Evolutionary conservation across 1,140 invertebrate genomes (phyloP).

Genomic region (Drusus annulatus): DNA sequence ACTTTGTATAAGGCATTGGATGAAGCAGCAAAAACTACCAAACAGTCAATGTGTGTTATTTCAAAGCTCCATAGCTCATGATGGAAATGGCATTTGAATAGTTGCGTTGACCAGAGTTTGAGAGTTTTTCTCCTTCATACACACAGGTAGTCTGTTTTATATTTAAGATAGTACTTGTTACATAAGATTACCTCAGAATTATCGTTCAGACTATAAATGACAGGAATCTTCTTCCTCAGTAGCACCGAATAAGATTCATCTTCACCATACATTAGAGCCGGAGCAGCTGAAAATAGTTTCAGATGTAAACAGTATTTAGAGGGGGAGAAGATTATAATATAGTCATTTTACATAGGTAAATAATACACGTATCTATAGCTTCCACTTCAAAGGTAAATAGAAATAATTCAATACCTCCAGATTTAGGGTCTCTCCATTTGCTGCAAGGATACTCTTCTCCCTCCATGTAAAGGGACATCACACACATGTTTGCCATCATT

Average conservation of each 20-base stretch:
- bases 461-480: conserved; percentile 70
- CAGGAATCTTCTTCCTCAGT: conserved; percentile 68
- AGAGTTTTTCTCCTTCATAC: too few species aligned
- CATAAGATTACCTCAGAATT: conserved; percentile 62
- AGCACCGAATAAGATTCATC: conserved; percentile 70
- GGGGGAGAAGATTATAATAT: too few species aligned
- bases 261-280: conserved; percentile 75
- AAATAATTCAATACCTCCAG: conserved; percentile 16
- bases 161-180: too few species aligned
- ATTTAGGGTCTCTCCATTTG: conserved; percentile 64
- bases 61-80: too few species aligned
- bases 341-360: neutral
- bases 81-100: too few species aligned
- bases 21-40: neutral
- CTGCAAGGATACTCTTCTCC: conserved; percentile 66
- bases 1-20: neutral
- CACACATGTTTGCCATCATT: conserved; percentile 78
- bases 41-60: too few species aligned
- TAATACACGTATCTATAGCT: neutral
- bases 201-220: conserved; percentile 72
- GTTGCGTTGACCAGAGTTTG: too few species aligned
- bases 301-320: too few species aligned
- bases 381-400: neutral
- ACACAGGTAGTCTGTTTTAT: too few species aligned
- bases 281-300: conserved; percentile 58